A percentile compares a stretch with the other conserved stretches of the same genome.
phyloP scores from a whole-genome alignment of 2,888 invertebrate genomes.

The Rhogogaster chlorosoma region DNA sequence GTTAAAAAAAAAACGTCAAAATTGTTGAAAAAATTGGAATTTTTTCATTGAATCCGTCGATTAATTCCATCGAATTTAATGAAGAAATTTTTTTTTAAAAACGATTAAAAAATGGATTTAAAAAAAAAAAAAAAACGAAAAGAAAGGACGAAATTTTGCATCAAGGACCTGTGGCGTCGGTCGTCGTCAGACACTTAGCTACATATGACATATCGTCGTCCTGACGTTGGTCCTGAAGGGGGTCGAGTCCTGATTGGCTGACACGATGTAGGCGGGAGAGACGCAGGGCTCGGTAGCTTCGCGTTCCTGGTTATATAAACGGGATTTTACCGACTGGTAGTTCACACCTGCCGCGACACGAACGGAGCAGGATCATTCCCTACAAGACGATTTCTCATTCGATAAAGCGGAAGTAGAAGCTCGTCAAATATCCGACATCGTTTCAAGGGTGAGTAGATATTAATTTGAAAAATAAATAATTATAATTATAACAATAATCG shows the following conservation, averaged over 20 bases:
- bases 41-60: no score
- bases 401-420: neutral
- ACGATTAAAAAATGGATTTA: neutral
- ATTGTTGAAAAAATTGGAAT: neutral
- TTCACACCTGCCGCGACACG: constrained; percentile 46
- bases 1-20: no score
- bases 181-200: constrained; percentile 1
- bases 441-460: neutral
- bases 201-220: constrained; percentile 10
- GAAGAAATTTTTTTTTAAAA: neutral
- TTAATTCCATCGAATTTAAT: neutral
- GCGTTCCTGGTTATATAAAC: constrained; percentile 41
- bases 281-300: constrained; percentile 6
- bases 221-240: neutral
- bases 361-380: constrained; percentile 10
- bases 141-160: neutral
- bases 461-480: no score
- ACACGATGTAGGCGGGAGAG: neutral
- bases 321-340: constrained; percentile 20
- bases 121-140: neutral
- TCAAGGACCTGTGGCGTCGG: constrained; percentile 41
- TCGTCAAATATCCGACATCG: neutral
- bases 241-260: constrained; percentile 8
- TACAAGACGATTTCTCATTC: neutral
- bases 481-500: no score